Percentiles rank a stretch among this genome's conserved stretches.
Conservation (phyloP, 2,888 invertebrate species). For the Griposia aprilina region DNA sequence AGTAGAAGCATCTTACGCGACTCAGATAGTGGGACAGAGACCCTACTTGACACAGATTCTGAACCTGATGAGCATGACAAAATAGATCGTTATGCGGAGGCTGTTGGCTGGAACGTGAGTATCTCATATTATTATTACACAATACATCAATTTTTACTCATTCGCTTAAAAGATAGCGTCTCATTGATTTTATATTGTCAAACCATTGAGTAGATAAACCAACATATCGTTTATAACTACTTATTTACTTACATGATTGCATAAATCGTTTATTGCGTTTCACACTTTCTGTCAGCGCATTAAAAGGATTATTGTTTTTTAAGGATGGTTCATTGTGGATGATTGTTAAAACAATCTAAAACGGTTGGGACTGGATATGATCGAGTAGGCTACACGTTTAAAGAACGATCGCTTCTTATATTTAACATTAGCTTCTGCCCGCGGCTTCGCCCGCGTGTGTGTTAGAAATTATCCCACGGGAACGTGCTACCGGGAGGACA, state of each 20-base stretch:
- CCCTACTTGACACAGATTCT: slow-evolving; percentile 92
- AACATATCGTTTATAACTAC: background rate
- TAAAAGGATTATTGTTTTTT: background rate
- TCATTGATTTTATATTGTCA: slow-evolving; percentile 6
- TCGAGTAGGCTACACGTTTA: background rate
- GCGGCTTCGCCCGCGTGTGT: too few species aligned
- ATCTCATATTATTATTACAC: background rate
- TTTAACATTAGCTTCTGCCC: too few species aligned
- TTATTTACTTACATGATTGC: background rate
- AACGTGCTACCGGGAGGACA: too few species aligned
- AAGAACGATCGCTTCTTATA: too few species aligned
- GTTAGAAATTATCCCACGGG: too few species aligned
- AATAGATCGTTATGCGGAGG: slow-evolving; percentile 91
- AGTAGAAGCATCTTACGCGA: slow-evolving; percentile 80
- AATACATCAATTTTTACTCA: background rate
- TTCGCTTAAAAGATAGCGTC: background rate
- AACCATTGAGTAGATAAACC: slow-evolving; percentile 7
- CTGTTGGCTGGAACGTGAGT: slow-evolving; percentile 95
- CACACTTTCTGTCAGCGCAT: background rate
- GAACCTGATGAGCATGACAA: slow-evolving; percentile 92
- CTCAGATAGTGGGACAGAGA: slow-evolving; percentile 90
- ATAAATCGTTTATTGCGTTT: slow-evolving; percentile 1
- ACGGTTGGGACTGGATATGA: background rate
- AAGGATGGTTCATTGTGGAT: too few species aligned
- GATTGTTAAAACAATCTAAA: background rate